These are phyloP conservation scores for Tenebrosternarchus preto DNA, from an alignment of 2,113 vertebrate species.

Conservation along the genomic window DNA sequence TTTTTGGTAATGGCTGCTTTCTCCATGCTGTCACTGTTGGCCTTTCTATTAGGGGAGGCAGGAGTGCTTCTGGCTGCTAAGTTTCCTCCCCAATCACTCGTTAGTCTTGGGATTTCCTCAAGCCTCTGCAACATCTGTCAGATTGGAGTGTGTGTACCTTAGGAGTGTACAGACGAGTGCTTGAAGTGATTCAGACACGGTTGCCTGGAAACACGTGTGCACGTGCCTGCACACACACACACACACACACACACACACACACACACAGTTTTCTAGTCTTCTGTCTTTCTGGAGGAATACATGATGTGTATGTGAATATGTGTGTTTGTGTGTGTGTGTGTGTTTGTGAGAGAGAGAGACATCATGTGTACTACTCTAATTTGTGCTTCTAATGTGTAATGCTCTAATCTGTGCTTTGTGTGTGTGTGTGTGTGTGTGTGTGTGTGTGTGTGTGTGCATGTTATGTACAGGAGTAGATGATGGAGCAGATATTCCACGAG, in stretches of 20 bases:
- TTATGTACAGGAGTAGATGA: slow-evolving; percentile 87
- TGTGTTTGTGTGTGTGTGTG: too few relatives aligned
- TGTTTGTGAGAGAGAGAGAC: too few relatives aligned
- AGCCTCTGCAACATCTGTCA: slow-evolving; percentile 24
- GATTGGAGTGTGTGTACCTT: slow-evolving; percentile 30
- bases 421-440: slow-evolving; percentile 31
- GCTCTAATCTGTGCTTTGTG: background rate
- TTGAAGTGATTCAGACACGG: slow-evolving; percentile 2
- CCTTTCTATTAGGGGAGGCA: slow-evolving; percentile 23
- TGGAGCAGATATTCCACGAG: slow-evolving; percentile 93
- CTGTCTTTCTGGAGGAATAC: too few relatives aligned
- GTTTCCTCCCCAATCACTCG: slow-evolving; percentile 23
- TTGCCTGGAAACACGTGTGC: slow-evolving; percentile 23
- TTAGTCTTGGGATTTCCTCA: slow-evolving; percentile 37
- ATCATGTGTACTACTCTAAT: too few relatives aligned
- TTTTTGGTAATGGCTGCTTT: background rate
- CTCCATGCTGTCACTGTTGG: background rate
- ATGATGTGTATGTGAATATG: background rate
- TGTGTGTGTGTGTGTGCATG: slow-evolving; percentile 15
- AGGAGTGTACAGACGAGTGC: slow-evolving; percentile 21
- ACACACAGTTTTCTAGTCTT: background rate
- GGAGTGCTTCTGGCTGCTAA: slow-evolving; percentile 14
- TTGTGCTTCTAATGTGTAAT: too few relatives aligned
- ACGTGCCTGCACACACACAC: background rate
- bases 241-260: background rate